Conservation (phyloP, 2,113 vertebrate species). For the Channa maculata region DNA sequence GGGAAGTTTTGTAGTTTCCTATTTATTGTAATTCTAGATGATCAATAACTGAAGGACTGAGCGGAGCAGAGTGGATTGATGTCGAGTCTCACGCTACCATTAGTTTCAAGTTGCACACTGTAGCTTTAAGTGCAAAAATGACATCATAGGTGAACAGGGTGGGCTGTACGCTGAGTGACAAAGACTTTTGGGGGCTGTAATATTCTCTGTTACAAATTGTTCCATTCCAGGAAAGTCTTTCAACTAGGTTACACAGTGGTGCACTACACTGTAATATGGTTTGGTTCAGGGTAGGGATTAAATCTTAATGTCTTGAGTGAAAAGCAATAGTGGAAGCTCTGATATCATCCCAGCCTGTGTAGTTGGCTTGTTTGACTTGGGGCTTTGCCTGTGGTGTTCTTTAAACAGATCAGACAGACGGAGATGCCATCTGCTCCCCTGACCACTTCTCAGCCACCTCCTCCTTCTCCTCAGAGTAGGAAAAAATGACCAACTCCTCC, state of each 20-base stretch:
- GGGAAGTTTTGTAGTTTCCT: too few relatives aligned
- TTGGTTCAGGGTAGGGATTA: constrained; percentile 8
- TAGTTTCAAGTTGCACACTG: too few relatives aligned
- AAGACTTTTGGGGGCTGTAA: background rate
- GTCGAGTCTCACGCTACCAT: too few relatives aligned
- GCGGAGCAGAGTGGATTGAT: too few relatives aligned
- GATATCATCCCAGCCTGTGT: constrained; percentile 40
- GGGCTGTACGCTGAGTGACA: too few relatives aligned
- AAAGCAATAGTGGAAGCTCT: constrained; percentile 19
- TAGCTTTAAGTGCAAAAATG: too few relatives aligned
- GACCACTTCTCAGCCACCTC: constrained; percentile 49
- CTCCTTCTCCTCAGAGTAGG: constrained; percentile 26
- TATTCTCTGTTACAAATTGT: background rate
- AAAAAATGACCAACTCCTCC: constrained; percentile 60
- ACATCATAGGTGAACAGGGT: too few relatives aligned
- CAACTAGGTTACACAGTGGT: background rate
- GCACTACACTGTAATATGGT: background rate
- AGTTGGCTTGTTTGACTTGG: constrained; percentile 64
- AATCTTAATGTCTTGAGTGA: constrained; percentile 29
- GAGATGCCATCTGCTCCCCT: constrained; percentile 70
- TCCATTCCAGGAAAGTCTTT: background rate
- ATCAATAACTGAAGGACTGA: too few relatives aligned
- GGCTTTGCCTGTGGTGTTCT: constrained; percentile 60
- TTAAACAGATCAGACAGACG: constrained; percentile 72
- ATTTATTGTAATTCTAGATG: too few relatives aligned